phyloP scores from a whole-genome alignment of 2,113 vertebrate species.

The Chamaea fasciata region DNA sequence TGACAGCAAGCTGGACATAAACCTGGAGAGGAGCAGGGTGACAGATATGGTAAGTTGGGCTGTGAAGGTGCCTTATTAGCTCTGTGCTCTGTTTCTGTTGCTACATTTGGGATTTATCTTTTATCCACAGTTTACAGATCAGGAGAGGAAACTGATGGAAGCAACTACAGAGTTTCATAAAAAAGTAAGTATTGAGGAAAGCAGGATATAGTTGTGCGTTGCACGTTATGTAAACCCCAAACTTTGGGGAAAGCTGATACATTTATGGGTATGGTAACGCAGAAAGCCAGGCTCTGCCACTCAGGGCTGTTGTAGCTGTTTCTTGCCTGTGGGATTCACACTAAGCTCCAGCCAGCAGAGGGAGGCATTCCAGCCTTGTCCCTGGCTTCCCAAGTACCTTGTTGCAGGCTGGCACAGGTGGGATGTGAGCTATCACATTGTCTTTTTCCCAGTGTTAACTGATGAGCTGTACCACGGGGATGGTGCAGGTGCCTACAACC shows the following conservation, averaged over 20 bases:
- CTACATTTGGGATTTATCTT: background rate
- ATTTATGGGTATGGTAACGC: background rate
- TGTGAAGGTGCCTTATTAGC: background rate
- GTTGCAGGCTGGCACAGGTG: fast-evolving
- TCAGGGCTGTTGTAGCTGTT: fast-evolving
- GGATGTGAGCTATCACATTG: background rate
- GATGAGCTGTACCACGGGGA: background rate
- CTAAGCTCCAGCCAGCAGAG: background rate
- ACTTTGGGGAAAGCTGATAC: fast-evolving
- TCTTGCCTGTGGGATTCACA: background rate
- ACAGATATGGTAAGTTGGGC: constrained; percentile 82
- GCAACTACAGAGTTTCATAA: constrained; percentile 86
- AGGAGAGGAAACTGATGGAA: constrained; percentile 93
- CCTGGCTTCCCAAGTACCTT: fast-evolving
- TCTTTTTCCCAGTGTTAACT: background rate
- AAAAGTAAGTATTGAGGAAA: constrained; percentile 69
- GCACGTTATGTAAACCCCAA: background rate
- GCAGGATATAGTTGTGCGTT: fast-evolving
- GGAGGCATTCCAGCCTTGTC: too few species aligned
- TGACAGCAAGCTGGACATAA: constrained; percentile 92
- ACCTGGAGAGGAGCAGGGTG: constrained; percentile 89
- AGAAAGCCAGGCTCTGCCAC: background rate
- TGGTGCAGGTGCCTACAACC: background rate
- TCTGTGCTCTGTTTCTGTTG: background rate
- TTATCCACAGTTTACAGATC: constrained; percentile 86